Evolutionary conservation across 2,888 invertebrate species (phyloP), one percentile per base, ranked within the genome.

Genomic region (Pseudanteris insignis): DNA sequence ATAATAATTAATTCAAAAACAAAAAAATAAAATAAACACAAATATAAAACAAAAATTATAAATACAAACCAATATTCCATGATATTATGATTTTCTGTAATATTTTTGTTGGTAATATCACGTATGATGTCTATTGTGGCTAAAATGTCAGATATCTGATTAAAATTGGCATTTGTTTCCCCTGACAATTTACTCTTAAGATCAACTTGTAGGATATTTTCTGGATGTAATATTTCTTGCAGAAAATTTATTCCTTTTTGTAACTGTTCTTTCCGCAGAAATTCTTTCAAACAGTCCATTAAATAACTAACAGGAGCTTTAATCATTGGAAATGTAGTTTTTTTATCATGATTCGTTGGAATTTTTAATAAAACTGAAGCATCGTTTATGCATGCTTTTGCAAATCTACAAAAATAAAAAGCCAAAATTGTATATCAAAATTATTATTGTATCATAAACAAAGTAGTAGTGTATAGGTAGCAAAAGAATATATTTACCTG

Each of bases 301-400:
- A 79, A 67, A 57, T 69, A 68, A 48, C 71, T 75, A 12, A 78
- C 34, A 1, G 79, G 77, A 1, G 66, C 65, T 37, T 70, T 69
- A 37, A 76, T 47, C 64, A 72, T 69, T 10, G 75, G 76, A 37
- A 73, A 74, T 14, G 68, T 47, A 29, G 67, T 60, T 9, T 50
- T 18, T 29, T 64, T 51, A 11, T 64, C 50, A 6, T 53, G 58
- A 43, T 44, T 40, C 12, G 50, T 44, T 7, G 64, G 69, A 32
- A 54, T 55, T 7, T 60, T 30, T 29, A 70, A 32, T 8, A 47
- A 14, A 11, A 66, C 38, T 7, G 64, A 58, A 1, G 72, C 68
- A 57, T 67, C 67, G 26, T 66, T 70, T 6, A 76, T 69, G 30
- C 75, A 74, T 24, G 62, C 67, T 32, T 61, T 58, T 11, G 68